Evolutionary conservation across 2,888 invertebrate genomes (phyloP).

Genomic region (Gari tellinella): DNA sequence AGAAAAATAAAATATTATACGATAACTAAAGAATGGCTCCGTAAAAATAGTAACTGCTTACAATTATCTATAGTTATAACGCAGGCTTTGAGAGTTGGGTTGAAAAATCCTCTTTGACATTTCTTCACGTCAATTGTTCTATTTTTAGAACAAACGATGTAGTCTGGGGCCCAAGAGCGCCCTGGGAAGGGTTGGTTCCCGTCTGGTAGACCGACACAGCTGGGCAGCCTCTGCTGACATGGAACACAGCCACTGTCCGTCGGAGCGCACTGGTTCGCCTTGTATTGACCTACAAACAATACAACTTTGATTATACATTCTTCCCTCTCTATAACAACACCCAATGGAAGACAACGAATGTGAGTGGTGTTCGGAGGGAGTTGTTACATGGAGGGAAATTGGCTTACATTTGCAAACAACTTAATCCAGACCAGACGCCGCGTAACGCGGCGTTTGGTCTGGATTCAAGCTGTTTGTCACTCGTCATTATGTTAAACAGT

Average conservation of each 20-base stretch:
- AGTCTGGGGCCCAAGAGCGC: conserved; percentile 38
- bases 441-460: too few relatives aligned
- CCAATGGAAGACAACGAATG: too few relatives aligned
- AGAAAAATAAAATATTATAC: too few relatives aligned
- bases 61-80: conserved; percentile 37
- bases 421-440: too few relatives aligned
- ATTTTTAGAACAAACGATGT: conserved; percentile 55
- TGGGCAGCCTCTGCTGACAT: conserved; percentile 58
- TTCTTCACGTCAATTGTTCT: conserved; percentile 50
- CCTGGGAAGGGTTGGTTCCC: conserved; percentile 56
- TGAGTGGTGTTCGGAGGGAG: too few relatives aligned
- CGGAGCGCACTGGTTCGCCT: conserved; percentile 52
- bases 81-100: conserved; percentile 59
- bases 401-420: too few relatives aligned
- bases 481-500: too few relatives aligned
- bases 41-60: conserved; percentile 29
- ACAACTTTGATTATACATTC: neutral
- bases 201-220: conserved; percentile 60
- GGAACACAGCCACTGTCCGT: conserved; percentile 46
- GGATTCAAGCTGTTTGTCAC: too few relatives aligned
- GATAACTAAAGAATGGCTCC: too few relatives aligned
- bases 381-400: too few relatives aligned
- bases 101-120: conserved; percentile 66
- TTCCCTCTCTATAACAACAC: too few relatives aligned
- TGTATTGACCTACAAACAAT: conserved; percentile 61